Percentiles rank a stretch among this genome's conserved stretches.
Conservation (phyloP, 2,797 vertebrate genomes). For the Rachycentron canadum region DNA sequence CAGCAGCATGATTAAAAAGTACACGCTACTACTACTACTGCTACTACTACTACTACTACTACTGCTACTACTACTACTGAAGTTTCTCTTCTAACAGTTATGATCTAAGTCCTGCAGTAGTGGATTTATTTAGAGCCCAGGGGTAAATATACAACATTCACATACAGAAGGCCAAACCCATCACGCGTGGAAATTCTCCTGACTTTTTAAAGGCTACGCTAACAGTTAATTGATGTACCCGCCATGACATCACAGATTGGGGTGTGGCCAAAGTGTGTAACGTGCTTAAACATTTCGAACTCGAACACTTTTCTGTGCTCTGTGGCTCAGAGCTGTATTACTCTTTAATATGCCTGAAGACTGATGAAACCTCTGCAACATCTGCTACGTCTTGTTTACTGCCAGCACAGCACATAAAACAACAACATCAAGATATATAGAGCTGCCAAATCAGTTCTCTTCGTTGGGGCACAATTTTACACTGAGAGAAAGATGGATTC, state of each 20-base stretch:
- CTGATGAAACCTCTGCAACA: conserved; percentile 23
- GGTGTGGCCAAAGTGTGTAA: neutral
- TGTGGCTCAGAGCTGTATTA: neutral
- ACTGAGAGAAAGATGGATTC: conserved; percentile 18
- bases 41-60: too few species aligned
- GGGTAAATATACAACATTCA: neutral
- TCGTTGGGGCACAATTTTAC: neutral
- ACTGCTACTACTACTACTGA: too few species aligned
- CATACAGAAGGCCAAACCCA: neutral
- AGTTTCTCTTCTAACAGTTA: too few species aligned
- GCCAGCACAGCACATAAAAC: conserved; percentile 13
- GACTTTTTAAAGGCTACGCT: neutral
- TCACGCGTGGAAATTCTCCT: neutral
- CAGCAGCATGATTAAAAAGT: too few species aligned
- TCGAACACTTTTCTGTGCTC: neutral
- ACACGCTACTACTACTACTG: too few species aligned
- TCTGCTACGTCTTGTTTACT: conserved; percentile 12
- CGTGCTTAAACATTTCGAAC: neutral
- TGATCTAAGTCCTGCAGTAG: neutral
- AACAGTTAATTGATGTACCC: neutral
- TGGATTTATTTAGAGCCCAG: neutral
- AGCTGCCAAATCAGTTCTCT: conserved; percentile 24
- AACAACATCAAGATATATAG: conserved; percentile 11
- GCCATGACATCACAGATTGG: neutral
- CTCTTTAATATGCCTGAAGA: conserved; percentile 1